A percentile compares a stretch with the other conserved stretches of the same genome.
Conservation (phyloP, 1,140 invertebrate genomes). For the Chymomyza costata region DNA sequence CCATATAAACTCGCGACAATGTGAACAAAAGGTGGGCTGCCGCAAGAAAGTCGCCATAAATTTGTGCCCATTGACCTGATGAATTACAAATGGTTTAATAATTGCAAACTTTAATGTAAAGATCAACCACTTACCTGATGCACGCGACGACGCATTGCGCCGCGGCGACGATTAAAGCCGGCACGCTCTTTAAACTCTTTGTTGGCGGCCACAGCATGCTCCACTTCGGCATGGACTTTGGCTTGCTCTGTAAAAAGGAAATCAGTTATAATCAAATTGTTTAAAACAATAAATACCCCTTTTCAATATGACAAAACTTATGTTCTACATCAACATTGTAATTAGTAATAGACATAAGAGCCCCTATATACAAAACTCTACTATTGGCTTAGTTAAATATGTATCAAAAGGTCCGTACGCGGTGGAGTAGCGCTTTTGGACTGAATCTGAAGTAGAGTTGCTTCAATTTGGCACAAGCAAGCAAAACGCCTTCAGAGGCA, state of each 20-base stretch:
- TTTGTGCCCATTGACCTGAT: constrained; percentile 95
- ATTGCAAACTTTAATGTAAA: not conserved
- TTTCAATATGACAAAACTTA: too few relatives aligned
- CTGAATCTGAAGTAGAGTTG: too few relatives aligned
- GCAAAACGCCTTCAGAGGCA: too few relatives aligned
- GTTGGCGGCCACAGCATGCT: constrained; percentile 60
- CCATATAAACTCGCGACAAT: constrained; percentile 99
- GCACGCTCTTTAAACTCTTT: constrained; percentile 95
- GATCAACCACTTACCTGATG: constrained; percentile 84
- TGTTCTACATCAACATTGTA: too few relatives aligned
- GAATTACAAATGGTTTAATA: not conserved
- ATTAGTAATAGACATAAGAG: too few relatives aligned
- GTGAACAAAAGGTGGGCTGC: constrained; percentile 99
- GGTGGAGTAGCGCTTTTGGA: too few relatives aligned
- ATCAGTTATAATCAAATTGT: not conserved
- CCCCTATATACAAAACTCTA: too few relatives aligned
- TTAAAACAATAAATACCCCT: too few relatives aligned
- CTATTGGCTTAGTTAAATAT: too few relatives aligned
- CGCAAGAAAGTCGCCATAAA: constrained; percentile 99
- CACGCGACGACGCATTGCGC: constrained; percentile 94
- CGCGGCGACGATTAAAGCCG: constrained; percentile 92
- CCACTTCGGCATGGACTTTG: constrained; percentile 67
- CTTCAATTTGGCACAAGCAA: too few relatives aligned
- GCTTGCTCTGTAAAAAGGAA: constrained; percentile 54
- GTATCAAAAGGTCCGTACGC: too few relatives aligned